Percentiles rank a stretch among this genome's conserved stretches.
These are phyloP conservation scores for Crepidodera aurea DNA, from an alignment of 2,888 invertebrate genomes.

Conservation along the genomic window DNA sequence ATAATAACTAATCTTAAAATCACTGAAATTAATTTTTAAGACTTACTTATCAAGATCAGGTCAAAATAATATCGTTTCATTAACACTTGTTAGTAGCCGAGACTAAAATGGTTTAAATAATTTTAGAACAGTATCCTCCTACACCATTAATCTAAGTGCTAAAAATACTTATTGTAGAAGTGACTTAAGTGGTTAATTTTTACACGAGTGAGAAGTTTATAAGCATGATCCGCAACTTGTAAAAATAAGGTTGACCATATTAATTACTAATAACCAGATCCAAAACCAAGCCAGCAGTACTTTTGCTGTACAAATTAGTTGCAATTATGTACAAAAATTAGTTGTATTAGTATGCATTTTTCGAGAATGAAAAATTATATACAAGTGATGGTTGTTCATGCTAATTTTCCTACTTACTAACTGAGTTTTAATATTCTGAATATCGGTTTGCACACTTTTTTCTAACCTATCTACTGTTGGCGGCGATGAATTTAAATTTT, in stretches of 20 bases:
- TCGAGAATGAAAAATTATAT: conserved; percentile 23
- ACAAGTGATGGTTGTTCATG: conserved; percentile 25
- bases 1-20: no score
- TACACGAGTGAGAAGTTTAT: not conserved
- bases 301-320: not conserved
- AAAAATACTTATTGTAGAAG: not conserved
- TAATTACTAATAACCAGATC: not conserved
- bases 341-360: not conserved
- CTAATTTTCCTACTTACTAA: conserved; percentile 54
- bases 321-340: not conserved
- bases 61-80: no score
- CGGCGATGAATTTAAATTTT: conserved; percentile 1
- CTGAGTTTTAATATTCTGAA: conserved; percentile 57
- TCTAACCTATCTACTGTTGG: conserved; percentile 18
- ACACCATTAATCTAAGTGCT: conserved; percentile 4
- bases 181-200: not conserved
- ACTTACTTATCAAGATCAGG: no score
- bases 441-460: conserved; percentile 59
- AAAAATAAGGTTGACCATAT: not conserved
- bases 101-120: not conserved
- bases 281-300: not conserved
- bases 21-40: no score
- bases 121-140: not conserved
- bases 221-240: not conserved
- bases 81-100: no score